These are phyloP conservation scores for Orthosia cruda DNA, from an alignment of 2,888 invertebrate species.

Conservation along the genomic window DNA sequence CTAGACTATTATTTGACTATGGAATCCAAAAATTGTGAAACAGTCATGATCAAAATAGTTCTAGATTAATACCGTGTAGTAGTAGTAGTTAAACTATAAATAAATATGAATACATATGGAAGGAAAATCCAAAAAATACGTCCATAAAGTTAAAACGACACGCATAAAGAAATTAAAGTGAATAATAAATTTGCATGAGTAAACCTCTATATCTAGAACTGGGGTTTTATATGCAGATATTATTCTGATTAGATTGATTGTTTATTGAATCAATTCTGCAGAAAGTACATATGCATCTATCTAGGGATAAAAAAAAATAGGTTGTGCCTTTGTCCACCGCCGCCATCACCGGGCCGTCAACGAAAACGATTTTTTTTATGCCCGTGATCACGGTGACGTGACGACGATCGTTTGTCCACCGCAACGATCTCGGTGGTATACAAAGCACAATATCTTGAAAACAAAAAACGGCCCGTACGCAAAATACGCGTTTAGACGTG, in stretches of 20 bases:
- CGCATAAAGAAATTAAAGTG: slow-evolving; percentile 31
- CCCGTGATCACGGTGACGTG: no score
- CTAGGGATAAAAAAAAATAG: neutral
- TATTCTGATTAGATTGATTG: slow-evolving; percentile 48
- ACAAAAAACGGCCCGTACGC: no score
- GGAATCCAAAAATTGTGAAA: neutral
- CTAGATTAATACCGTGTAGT: neutral
- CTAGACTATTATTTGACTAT: neutral
- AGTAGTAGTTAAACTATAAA: neutral
- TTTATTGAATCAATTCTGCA: slow-evolving; percentile 20
- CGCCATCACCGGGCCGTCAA: no score
- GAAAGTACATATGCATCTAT: neutral
- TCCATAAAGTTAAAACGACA: slow-evolving; percentile 18
- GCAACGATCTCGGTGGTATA: no score
- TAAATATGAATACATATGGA: neutral
- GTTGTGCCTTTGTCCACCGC: neutral
- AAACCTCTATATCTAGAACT: slow-evolving; percentile 40
- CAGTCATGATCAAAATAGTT: neutral
- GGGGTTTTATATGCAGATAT: slow-evolving; percentile 52
- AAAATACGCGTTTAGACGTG: no score
- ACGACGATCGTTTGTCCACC: no score
- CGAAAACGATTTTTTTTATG: no score
- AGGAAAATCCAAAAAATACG: slow-evolving; percentile 6
- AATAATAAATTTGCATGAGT: slow-evolving; percentile 29
- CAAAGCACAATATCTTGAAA: no score